Percentiles rank a stretch among this genome's conserved stretches.
phyloP scores from a whole-genome alignment of 2,888 invertebrate genomes.

The Cerceris ruficornis region DNA sequence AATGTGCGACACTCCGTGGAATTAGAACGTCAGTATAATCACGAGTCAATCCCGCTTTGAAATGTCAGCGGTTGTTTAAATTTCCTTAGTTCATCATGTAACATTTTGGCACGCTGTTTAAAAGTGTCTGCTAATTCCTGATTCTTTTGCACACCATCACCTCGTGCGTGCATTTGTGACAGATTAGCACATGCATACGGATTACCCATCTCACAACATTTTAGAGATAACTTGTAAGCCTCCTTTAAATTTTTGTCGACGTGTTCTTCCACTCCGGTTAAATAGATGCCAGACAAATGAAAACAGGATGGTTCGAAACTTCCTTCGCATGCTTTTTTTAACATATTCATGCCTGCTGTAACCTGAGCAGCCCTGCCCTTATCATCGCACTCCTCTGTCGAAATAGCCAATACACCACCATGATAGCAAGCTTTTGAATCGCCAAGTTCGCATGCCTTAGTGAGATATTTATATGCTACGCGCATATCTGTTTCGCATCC shows the following conservation, averaged over 20 bases:
- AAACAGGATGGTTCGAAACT: slow-evolving; percentile 89
- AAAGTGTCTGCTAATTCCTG: slow-evolving; percentile 88
- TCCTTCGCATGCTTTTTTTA: slow-evolving; percentile 83
- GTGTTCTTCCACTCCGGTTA: slow-evolving; percentile 87
- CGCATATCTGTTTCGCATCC: slow-evolving; percentile 58
- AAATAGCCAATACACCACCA: slow-evolving; percentile 84
- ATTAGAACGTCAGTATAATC: no score
- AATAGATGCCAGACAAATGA: slow-evolving; percentile 90
- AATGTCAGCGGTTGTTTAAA: slow-evolving; percentile 80
- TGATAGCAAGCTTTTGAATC: slow-evolving; percentile 89
- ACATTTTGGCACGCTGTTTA: slow-evolving; percentile 87
- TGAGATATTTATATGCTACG: slow-evolving; percentile 87
- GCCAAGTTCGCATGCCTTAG: slow-evolving; percentile 89
- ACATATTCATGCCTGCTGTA: slow-evolving; percentile 81
- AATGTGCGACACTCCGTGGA: no score
- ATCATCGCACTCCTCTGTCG: slow-evolving; percentile 33
- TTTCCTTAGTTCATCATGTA: slow-evolving; percentile 87
- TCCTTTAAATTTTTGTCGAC: slow-evolving; percentile 87
- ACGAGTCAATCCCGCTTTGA: slow-evolving; percentile 79
- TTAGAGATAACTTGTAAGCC: slow-evolving; percentile 90
- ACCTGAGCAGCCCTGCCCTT: slow-evolving; percentile 52
- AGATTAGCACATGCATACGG: slow-evolving; percentile 95
- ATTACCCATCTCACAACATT: slow-evolving; percentile 92
- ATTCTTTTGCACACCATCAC: slow-evolving; percentile 91
- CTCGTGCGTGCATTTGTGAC: slow-evolving; percentile 92